A percentile compares a stretch with the other conserved stretches of the same genome.
Conservation (phyloP, 2,797 vertebrate species). For the Ptychobarbus kaznakovi region DNA sequence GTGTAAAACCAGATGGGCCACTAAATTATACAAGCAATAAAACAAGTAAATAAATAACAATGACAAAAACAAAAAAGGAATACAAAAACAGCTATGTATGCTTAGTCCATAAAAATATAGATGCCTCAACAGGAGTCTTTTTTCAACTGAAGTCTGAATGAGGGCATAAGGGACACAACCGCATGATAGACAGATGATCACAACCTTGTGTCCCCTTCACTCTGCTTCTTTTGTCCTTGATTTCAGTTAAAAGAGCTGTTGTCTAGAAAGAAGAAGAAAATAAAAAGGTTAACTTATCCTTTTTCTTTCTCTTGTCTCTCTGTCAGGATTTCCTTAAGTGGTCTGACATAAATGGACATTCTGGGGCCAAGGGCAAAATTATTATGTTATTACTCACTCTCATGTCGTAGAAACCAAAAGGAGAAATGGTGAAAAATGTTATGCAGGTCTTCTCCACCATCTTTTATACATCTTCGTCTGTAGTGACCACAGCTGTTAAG, state of each 20-base stretch:
- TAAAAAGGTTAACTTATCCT: neutral
- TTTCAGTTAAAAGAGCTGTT: neutral
- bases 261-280: neutral
- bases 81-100: neutral
- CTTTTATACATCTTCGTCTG: neutral
- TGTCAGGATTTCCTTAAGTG: neutral
- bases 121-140: neutral
- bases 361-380: neutral
- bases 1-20: neutral
- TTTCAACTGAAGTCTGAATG: neutral
- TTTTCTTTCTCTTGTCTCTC: neutral
- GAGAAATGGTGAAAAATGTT: neutral
- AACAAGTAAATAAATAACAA: neutral
- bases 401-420: neutral
- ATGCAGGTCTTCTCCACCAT: neutral
- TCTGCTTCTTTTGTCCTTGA: neutral
- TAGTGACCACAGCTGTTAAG: neutral
- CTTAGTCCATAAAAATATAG: neutral
- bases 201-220: neutral
- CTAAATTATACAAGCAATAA: neutral
- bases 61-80: neutral
- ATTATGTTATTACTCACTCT: constrained; percentile 1
- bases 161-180: neutral
- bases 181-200: neutral
- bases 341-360: constrained; percentile 6